Conservation (phyloP, 2,113 vertebrate genomes). For the Stegastes partitus region DNA sequence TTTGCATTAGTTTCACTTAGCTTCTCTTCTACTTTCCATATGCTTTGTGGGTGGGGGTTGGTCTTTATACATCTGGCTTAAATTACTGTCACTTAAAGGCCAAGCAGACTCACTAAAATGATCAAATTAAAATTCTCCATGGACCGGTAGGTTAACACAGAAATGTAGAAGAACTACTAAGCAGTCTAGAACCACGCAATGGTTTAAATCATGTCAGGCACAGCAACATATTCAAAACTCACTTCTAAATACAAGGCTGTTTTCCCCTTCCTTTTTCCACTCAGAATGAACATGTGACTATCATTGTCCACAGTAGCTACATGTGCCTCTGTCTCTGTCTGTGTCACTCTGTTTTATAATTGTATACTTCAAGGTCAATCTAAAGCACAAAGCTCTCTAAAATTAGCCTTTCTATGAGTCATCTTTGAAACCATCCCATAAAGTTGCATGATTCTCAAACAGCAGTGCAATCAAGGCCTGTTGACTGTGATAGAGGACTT, state of each 20-base stretch:
- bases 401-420: conserved; percentile 82
- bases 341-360: conserved; percentile 75
- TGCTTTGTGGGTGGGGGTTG: neutral
- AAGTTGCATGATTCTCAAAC: conserved; percentile 85
- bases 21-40: neutral
- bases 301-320: conserved; percentile 24
- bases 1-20: conserved; percentile 36
- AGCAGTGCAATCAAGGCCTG: conserved; percentile 72
- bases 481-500: conserved; percentile 59
- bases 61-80: conserved; percentile 29
- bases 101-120: conserved; percentile 1
- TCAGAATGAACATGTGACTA: conserved; percentile 22
- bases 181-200: conserved; percentile 4
- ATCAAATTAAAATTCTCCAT: conserved; percentile 29
- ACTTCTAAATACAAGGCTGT: conserved; percentile 18
- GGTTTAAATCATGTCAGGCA: conserved; percentile 31
- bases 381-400: conserved; percentile 74
- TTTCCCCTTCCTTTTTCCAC: conserved; percentile 36
- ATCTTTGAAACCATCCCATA: conserved; percentile 81
- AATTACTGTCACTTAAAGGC: conserved; percentile 39
- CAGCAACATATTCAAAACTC: conserved; percentile 39
- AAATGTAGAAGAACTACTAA: conserved; percentile 17
- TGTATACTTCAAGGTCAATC: conserved; percentile 76
- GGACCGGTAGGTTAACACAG: neutral
- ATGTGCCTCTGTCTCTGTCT: conserved; percentile 43